These are phyloP conservation scores for Florisuga fusca DNA, from an alignment of 2,797 vertebrate genomes.

Conservation along the genomic window DNA sequence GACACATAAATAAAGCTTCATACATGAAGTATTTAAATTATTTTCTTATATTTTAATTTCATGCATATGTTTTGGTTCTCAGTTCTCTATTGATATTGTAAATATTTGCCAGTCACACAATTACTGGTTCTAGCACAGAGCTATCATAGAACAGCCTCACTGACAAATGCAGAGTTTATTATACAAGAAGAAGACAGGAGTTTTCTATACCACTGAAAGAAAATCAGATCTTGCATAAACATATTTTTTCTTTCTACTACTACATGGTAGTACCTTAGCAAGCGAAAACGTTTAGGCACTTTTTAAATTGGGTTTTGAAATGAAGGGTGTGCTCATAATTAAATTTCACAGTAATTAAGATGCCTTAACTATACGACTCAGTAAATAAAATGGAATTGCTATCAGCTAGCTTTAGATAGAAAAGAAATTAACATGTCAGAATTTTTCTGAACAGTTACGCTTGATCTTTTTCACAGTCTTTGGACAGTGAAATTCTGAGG, in stretches of 20 bases:
- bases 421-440: conserved; percentile 14
- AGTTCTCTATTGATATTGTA: neutral
- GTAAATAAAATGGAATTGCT: conserved; percentile 50
- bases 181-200: neutral
- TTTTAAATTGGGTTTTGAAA: conserved; percentile 64
- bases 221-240: neutral
- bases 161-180: neutral
- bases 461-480: conserved; percentile 26
- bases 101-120: conserved; percentile 23
- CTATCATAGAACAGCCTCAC: neutral
- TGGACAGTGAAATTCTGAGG: conserved; percentile 41
- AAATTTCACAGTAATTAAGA: conserved; percentile 71
- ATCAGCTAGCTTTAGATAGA: conserved; percentile 37
- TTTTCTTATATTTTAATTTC: neutral
- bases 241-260: conserved; percentile 30
- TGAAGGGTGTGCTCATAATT: conserved; percentile 22
- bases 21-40: neutral
- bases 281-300: conserved; percentile 54
- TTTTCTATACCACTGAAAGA: neutral
- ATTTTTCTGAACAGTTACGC: neutral
- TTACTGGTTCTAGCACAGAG: neutral
- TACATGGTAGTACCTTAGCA: conserved; percentile 43
- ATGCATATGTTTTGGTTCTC: neutral
- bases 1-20: neutral
- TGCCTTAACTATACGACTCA: neutral